Conservation (phyloP, 2,113 vertebrate genomes). For the Xenopus borealis region DNA sequence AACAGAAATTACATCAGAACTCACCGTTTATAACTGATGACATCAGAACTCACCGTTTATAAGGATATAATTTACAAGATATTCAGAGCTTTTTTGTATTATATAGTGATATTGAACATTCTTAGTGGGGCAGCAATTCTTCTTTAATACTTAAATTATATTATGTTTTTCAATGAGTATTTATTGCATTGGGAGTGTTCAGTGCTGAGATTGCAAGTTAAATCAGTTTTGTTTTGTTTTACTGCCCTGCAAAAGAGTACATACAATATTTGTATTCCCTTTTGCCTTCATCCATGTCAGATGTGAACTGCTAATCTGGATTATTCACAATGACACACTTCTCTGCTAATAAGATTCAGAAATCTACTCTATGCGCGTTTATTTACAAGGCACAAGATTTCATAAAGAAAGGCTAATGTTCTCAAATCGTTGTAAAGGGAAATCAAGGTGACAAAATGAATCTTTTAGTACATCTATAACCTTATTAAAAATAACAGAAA, state of each 20-base stretch:
- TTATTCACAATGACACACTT: not conserved
- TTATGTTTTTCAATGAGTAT: no score
- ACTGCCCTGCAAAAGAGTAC: not conserved
- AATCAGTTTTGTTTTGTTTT: no score
- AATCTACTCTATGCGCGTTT: not conserved
- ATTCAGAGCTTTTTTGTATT: no score
- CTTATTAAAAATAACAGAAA: constrained; percentile 5
- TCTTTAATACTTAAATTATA: no score
- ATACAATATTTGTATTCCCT: not conserved
- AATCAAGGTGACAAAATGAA: not conserved
- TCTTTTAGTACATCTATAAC: not conserved
- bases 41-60: no score
- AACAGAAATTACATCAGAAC: no score
- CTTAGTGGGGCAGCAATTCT: no score
- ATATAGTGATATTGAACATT: no score
- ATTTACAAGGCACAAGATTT: constrained; percentile 9
- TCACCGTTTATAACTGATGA: no score
- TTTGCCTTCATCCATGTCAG: not conserved
- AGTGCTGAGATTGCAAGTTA: no score
- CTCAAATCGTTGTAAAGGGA: not conserved
- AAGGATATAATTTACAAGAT: no score
- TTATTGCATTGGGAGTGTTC: no score
- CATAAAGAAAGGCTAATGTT: not conserved
- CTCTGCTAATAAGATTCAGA: not conserved
- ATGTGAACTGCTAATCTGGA: not conserved